Evolutionary conservation across 1,140 invertebrate species (phyloP), one percentile per base, ranked within the genome.

Genomic region (Apis dorsata): DNA sequence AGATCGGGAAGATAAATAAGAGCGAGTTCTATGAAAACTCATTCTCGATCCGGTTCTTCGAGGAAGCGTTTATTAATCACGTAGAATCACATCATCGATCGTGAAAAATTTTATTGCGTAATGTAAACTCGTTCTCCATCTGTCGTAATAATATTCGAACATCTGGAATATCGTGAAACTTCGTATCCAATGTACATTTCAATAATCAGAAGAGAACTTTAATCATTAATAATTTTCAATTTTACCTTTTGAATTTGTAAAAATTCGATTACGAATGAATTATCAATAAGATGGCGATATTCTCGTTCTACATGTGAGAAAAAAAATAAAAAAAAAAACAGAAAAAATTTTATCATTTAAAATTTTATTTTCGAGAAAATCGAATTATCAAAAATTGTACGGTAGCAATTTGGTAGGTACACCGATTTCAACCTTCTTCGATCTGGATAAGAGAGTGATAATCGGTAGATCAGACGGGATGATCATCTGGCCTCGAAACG

Each of bases 401-500:
- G 57, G 21, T 44, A n/a, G 13, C 51, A 19, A 72, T 72, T 72
- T 19, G n/a, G 13, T 3, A 34, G 34, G 0, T 57, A 44, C 12
- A 51, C 1, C 7, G 44, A 24, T 8, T 7, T 44, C 34, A 9
- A 21, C 8, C 5, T 51, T 51, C 68, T 10, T 70, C 49, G 19
- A 34, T 9, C 9, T 5, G 24, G 73, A 80, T 84, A 66, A 74
- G 79, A 51, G 78, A 19, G 34, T n/a, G 53, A 79, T 87, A 91
- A 93, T 93, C 91, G 84, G 80, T 87, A 90, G 87, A 91, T 88
- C 88, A 91, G 82, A 90, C 87, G 85, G 77, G 86, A 85, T 73
- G 88, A 93, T 94, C 92, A 93, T 93, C 92, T 92, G 92, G 88
- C 88, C 81, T 84, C 74, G 79, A 70, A 86, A 90, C 78, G 81